Conservation (phyloP, 2,797 vertebrate species). For the Acrossocheilus wenchowensis region DNA sequence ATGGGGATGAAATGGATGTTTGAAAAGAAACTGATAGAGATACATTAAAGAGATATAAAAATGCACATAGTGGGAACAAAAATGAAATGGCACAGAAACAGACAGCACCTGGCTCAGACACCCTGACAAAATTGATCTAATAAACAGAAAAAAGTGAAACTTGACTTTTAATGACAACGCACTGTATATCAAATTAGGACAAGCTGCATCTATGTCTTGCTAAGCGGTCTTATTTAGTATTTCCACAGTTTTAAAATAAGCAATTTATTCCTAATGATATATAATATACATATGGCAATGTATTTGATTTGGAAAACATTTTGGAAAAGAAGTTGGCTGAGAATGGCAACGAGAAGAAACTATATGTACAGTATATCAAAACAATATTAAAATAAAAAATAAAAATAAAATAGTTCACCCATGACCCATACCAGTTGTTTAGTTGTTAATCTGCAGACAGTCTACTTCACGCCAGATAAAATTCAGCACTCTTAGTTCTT, state of each 20-base stretch:
- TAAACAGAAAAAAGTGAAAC: background rate
- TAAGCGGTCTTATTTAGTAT: background rate
- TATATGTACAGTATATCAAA: background rate
- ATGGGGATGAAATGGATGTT: background rate
- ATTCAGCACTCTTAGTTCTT: conserved; percentile 27
- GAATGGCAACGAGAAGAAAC: background rate
- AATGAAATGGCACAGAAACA: background rate
- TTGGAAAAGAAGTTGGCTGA: background rate
- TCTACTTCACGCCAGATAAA: background rate
- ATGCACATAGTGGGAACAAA: background rate
- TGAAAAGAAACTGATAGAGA: background rate
- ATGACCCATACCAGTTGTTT: background rate
- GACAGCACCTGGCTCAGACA: background rate
- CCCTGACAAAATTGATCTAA: background rate
- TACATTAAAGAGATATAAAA: background rate
- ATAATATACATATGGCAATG: background rate
- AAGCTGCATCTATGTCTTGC: no score
- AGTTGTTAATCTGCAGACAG: background rate
- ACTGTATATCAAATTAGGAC: no score
- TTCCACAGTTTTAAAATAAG: background rate
- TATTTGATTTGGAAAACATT: background rate
- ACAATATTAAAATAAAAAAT: background rate
- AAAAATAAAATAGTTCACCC: background rate
- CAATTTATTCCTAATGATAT: background rate
- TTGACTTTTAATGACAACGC: background rate